Conservation (phyloP, 2,113 vertebrate species). For the pig (Sus scrofa) region DNA sequence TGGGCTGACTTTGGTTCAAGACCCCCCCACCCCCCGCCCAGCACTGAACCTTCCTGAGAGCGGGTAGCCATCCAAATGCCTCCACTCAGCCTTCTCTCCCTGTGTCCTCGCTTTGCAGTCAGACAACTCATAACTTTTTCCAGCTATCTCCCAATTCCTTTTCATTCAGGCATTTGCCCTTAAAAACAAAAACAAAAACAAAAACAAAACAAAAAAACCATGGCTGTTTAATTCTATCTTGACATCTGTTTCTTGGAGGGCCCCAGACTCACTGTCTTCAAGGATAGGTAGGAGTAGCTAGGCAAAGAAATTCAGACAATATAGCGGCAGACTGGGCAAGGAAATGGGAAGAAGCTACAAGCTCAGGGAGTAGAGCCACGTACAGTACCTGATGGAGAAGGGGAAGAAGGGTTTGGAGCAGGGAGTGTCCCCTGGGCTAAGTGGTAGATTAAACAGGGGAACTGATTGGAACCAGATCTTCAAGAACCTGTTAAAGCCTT, state of each 20-base stretch:
- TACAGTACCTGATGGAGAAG: accelerated
- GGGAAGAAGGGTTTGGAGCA: too few species aligned
- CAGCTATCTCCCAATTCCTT: background rate
- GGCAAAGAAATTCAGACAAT: background rate
- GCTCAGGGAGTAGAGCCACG: too few species aligned
- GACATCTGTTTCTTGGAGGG: background rate
- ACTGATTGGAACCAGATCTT: too few species aligned
- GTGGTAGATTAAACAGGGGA: background rate
- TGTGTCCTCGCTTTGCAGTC: background rate
- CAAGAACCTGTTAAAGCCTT: background rate
- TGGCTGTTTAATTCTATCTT: background rate
- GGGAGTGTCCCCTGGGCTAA: too few species aligned
- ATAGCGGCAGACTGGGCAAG: too few species aligned
- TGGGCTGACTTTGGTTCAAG: accelerated
- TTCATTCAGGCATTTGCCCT: background rate
- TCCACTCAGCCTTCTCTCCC: background rate
- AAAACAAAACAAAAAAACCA: too few species aligned
- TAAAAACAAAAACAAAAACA: too few species aligned
- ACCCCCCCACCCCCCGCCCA: too few species aligned
- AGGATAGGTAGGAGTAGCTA: background rate
- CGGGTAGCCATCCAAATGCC: background rate
- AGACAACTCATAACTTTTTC: background rate
- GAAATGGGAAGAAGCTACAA: background rate
- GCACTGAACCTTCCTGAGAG: background rate
- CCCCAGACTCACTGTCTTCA: background rate